phyloP scores from a whole-genome alignment of 2,113 vertebrate genomes.

The Pterocles burchelli region DNA sequence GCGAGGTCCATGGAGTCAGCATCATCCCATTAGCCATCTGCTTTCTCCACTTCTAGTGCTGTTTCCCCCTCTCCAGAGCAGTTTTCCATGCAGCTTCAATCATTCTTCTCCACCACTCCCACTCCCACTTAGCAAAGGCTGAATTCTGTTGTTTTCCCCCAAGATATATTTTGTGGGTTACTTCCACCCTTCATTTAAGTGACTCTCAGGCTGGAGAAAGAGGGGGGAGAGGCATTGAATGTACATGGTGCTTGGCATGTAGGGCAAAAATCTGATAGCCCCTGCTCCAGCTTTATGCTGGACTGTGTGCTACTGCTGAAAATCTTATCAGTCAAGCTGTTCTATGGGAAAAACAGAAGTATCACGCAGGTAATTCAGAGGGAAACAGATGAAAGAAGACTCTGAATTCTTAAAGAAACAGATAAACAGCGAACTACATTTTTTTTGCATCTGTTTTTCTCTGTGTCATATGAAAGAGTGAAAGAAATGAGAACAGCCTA shows the following conservation, averaged over 20 bases:
- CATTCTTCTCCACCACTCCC: background rate
- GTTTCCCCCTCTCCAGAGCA: background rate
- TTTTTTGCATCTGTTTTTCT: background rate
- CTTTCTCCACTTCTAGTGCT: background rate
- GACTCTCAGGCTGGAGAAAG: background rate
- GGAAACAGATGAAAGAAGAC: background rate
- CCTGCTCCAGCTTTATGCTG: background rate
- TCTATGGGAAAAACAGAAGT: background rate
- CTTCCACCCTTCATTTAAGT: background rate
- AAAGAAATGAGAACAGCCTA: background rate
- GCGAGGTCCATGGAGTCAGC: background rate
- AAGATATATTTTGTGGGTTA: background rate
- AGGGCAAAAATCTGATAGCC: background rate
- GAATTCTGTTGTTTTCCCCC: background rate
- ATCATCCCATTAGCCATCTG: background rate
- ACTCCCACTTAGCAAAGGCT: background rate
- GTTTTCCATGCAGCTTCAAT: background rate
- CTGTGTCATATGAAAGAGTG: background rate
- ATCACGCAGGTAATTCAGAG: background rate
- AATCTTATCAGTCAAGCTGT: background rate
- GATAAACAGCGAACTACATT: background rate
- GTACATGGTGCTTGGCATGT: background rate
- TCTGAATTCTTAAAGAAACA: background rate
- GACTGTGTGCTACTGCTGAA: background rate
- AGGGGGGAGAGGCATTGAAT: background rate